Evolutionary conservation across 2,113 vertebrate genomes (phyloP).

Genomic region (Thalassarche chlororhynchos): DNA sequence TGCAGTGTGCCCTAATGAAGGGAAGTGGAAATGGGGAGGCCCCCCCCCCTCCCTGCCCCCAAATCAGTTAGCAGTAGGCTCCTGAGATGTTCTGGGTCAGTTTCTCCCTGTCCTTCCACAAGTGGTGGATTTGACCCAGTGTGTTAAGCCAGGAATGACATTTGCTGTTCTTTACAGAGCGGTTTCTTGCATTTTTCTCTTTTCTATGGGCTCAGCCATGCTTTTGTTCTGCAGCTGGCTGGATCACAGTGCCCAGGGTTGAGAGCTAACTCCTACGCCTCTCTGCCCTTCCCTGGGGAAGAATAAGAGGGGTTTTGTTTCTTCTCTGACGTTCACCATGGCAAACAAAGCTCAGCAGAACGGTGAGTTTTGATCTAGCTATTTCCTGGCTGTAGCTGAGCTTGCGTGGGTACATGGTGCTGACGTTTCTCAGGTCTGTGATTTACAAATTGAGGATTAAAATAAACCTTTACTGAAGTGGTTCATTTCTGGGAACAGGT

Average conservation of each 20-base stretch:
- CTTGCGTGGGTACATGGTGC: background rate
- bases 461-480: background rate
- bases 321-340: accelerated
- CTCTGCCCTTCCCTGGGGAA: background rate
- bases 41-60: too few species aligned
- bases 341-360: background rate
- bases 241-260: background rate
- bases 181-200: background rate
- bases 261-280: background rate
- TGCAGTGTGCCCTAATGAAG: background rate
- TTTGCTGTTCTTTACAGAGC: background rate
- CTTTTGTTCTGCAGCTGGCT: conserved; percentile 1
- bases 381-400: background rate
- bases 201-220: background rate
- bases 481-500: background rate
- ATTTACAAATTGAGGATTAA: background rate
- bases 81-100: background rate
- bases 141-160: background rate
- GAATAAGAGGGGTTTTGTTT: conserved; percentile 17
- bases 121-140: background rate
- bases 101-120: background rate
- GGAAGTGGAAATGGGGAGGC: accelerated
- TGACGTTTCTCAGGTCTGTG: background rate
- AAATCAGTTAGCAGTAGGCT: accelerated
- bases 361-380: background rate